These are phyloP conservation scores for Zaprionus capensis DNA, from an alignment of 1,140 invertebrate genomes.

Conservation along the genomic window DNA sequence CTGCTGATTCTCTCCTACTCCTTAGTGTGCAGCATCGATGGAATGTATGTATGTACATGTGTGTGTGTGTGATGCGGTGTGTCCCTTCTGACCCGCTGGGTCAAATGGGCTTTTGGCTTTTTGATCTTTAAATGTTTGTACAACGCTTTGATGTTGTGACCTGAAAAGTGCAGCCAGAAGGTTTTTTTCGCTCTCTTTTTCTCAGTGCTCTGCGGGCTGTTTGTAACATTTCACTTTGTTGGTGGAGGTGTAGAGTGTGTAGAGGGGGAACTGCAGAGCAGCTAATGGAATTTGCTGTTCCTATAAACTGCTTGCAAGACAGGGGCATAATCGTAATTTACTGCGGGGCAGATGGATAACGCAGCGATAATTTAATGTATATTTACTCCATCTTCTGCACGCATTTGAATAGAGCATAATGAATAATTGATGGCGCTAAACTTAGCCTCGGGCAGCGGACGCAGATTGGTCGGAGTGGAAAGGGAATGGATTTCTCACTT, in stretches of 20 bases:
- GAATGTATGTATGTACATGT: conserved; percentile 14
- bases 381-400: background rate
- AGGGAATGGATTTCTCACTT: conserved; percentile 56
- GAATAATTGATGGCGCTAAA: conserved; percentile 64
- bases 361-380: background rate
- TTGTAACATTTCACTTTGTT: background rate
- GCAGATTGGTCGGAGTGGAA: conserved; percentile 2
- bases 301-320: background rate
- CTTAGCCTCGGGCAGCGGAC: conserved; percentile 30
- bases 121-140: conserved; percentile 81
- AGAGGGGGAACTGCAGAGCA: background rate
- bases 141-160: conserved; percentile 74
- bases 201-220: background rate
- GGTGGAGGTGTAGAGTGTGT: background rate
- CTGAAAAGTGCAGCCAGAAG: conserved; percentile 45
- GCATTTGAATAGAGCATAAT: conserved; percentile 50
- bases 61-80: conserved; percentile 25
- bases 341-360: background rate
- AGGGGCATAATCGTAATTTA: background rate
- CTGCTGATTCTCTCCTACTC: conserved; percentile 11
- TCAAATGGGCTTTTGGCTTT: conserved; percentile 75
- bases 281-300: conserved; percentile 20
- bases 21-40: conserved; percentile 7
- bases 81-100: conserved; percentile 52
- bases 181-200: conserved; percentile 13